Evolutionary conservation across 2,888 invertebrate genomes (phyloP).

Genomic region (Rhopalosiphum nymphaeae): DNA sequence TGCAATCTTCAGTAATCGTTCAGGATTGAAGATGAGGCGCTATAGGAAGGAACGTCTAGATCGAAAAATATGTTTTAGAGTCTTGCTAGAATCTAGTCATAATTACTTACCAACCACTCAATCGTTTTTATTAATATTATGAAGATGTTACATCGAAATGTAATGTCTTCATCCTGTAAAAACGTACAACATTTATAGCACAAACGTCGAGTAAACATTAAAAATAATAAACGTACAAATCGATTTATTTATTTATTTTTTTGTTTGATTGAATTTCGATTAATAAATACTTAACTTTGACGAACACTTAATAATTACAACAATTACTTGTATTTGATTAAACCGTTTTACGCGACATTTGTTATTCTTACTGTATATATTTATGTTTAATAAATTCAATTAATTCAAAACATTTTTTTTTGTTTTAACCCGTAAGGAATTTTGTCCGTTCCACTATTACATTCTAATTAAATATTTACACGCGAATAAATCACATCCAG

Average conservation of each 20-base stretch:
- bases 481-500: conserved; percentile 6
- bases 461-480: not conserved
- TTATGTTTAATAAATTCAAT: not conserved
- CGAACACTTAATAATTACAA: not conserved
- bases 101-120: not conserved
- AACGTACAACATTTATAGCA: not conserved
- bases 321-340: not conserved
- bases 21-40: not conserved
- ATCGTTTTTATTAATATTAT: not conserved
- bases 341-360: not conserved
- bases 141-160: not conserved
- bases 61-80: not conserved
- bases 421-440: not conserved
- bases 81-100: too few relatives aligned
- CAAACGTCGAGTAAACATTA: not conserved
- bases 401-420: not conserved
- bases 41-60: not conserved
- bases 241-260: not conserved
- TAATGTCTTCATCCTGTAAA: not conserved
- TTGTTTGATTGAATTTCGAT: not conserved
- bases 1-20: not conserved
- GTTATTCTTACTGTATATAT: not conserved
- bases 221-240: not conserved
- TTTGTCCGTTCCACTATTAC: not conserved
- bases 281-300: not conserved